Conservation (phyloP, 2,113 vertebrate species). For the Lepus europaeus region DNA sequence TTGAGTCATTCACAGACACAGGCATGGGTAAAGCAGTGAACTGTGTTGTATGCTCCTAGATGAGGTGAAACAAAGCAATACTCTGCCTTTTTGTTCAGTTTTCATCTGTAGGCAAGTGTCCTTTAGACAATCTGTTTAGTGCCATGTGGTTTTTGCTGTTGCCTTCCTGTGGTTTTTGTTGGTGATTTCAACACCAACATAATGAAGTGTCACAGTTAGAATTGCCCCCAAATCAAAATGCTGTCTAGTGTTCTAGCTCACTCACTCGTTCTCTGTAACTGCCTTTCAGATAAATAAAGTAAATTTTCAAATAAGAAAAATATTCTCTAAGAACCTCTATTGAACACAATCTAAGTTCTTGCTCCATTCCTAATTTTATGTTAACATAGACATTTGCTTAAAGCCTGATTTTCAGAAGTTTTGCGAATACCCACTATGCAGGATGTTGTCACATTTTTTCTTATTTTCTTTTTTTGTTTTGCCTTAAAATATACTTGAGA, state of each 20-base stretch:
- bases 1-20: background rate
- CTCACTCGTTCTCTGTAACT: no score
- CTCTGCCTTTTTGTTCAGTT: background rate
- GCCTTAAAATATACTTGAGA: background rate
- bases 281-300: no score
- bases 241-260: background rate
- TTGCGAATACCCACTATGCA: background rate
- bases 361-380: background rate
- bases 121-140: background rate
- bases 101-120: background rate
- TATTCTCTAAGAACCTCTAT: background rate
- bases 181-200: background rate
- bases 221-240: background rate
- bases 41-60: background rate
- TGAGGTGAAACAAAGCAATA: background rate
- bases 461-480: background rate
- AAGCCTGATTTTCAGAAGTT: background rate
- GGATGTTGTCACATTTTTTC: background rate
- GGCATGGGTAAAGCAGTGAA: background rate
- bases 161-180: background rate
- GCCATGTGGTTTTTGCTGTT: background rate
- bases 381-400: background rate
- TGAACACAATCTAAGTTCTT: background rate
- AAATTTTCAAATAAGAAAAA: no score
- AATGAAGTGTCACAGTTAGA: background rate